Evolutionary conservation across 2,797 vertebrate genomes (phyloP).

Genomic region (Sebastes minor): DNA sequence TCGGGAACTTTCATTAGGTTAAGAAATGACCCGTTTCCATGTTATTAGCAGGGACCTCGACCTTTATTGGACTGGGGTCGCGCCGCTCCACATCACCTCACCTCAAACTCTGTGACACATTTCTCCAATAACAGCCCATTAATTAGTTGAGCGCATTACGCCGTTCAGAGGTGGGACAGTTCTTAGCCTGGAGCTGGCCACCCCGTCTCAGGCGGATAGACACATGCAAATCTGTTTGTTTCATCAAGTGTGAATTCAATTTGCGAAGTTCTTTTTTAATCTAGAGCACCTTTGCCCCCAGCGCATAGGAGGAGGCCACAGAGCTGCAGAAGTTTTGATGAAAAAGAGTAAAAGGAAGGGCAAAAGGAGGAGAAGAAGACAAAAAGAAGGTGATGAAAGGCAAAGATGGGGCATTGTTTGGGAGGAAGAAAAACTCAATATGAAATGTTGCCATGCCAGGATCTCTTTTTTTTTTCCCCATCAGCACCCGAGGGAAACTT

Average conservation of each 20-base stretch:
- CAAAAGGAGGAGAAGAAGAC: slow-evolving; percentile 39
- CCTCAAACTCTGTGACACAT: slow-evolving; percentile 74
- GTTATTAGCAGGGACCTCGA: slow-evolving; percentile 57
- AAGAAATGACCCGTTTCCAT: slow-evolving; percentile 55
- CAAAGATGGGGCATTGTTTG: slow-evolving; percentile 25
- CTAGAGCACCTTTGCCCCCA: slow-evolving; percentile 84
- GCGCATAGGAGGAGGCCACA: slow-evolving; percentile 70
- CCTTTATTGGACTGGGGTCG: slow-evolving; percentile 68
- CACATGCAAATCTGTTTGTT: slow-evolving; percentile 84
- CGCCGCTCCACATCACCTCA: slow-evolving; percentile 51
- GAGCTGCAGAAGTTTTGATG: slow-evolving; percentile 62
- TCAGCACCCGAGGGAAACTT: slow-evolving; percentile 46
- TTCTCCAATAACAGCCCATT: slow-evolving; percentile 78
- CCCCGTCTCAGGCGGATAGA: slow-evolving; percentile 76
- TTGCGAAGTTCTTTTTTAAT: slow-evolving; percentile 82
- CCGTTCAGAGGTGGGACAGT: slow-evolving; percentile 78
- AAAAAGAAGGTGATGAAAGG: slow-evolving; percentile 24
- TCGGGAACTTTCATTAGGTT: slow-evolving; percentile 34
- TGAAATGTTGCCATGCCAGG: slow-evolving; percentile 22
- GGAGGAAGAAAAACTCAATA: slow-evolving; percentile 6
- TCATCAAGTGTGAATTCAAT: slow-evolving; percentile 87
- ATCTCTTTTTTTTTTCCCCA: slow-evolving; percentile 3
- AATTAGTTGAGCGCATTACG: slow-evolving; percentile 78
- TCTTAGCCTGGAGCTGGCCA: slow-evolving; percentile 83
- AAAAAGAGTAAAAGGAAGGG: slow-evolving; percentile 47